Evolutionary conservation across 2,113 vertebrate species (phyloP), one percentile per base, ranked within the genome.

Genomic region (Tenrec ecaudatus): DNA sequence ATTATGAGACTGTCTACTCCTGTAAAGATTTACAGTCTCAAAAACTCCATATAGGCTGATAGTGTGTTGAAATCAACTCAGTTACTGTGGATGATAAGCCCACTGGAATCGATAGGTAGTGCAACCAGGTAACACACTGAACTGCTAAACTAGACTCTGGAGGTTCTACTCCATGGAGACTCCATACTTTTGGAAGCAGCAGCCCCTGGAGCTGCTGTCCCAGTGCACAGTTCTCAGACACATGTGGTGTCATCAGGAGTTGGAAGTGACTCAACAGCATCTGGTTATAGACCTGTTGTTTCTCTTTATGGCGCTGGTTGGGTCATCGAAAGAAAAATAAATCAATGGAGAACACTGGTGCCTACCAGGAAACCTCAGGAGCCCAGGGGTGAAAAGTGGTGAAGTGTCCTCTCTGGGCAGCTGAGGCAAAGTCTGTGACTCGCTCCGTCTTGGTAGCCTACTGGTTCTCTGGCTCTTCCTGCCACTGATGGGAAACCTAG

Each of bases 341-440:
- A 7, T 19, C 19, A 15, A 6, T 10, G 16, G 6, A 69, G 9
- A 62, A 36, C 4, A 29, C 73, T 77, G 36, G 47, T 47, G 23
- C 23, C n/a, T 22, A 0, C 58, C 31, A 57, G 27, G 2, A 17
- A 2, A 14, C 22, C 31, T 23, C 27, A 6, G 38, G 57, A 38
- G 57, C 33, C 73, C 47, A 60, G 66, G 20, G 6, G 4, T 27
- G 7, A 16, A 20, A 23, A 23, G 27, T 1, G 5, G 1, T n/a
- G 3, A 27, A 19, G 9, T 62, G 20, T 36, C 25, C 29, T 76
- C 23, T 57, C 27, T 3, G 1, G 66, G 5, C 23, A 0, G 11
- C 68, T 20, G 1, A 20, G 43, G 38, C 2, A 5, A 0, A 2
- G 7, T 68, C 15, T 23, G 4, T 23, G 25, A 15, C 4, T 20